Evolutionary conservation across 2,113 vertebrate genomes (phyloP).

Genomic region (Parotia lawesii): DNA sequence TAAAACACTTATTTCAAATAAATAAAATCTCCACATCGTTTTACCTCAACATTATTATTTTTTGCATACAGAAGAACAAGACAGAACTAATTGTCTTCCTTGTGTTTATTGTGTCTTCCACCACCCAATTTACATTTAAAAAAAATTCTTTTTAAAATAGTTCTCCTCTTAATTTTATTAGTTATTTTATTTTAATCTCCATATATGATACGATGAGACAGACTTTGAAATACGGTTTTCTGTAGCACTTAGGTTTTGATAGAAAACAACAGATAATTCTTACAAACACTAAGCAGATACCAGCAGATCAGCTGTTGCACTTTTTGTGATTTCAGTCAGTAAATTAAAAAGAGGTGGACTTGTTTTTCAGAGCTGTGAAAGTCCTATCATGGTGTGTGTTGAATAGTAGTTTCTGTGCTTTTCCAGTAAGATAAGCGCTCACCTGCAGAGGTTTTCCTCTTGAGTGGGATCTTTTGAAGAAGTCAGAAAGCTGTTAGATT

Average conservation of each 20-base stretch:
- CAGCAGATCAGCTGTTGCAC: neutral
- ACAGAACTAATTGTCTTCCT: neutral
- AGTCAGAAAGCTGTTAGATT: neutral
- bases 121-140: neutral
- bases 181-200: neutral
- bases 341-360: neutral
- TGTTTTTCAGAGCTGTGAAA: neutral
- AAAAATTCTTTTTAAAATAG: neutral
- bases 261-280: neutral
- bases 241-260: neutral
- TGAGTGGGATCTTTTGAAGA: neutral
- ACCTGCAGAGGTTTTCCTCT: neutral
- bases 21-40: neutral
- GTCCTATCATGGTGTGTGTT: neutral
- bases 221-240: neutral
- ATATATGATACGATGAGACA: rapidly evolving
- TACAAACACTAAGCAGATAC: neutral
- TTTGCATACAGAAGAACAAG: neutral
- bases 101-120: neutral
- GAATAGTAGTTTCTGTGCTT: neutral
- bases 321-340: neutral
- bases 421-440: neutral
- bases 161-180: neutral
- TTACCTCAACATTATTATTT: neutral
- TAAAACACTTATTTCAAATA: neutral